These are phyloP conservation scores for Cataglyphis rosenhaueri DNA, from an alignment of 2,888 invertebrate genomes.

Conservation along the genomic window DNA sequence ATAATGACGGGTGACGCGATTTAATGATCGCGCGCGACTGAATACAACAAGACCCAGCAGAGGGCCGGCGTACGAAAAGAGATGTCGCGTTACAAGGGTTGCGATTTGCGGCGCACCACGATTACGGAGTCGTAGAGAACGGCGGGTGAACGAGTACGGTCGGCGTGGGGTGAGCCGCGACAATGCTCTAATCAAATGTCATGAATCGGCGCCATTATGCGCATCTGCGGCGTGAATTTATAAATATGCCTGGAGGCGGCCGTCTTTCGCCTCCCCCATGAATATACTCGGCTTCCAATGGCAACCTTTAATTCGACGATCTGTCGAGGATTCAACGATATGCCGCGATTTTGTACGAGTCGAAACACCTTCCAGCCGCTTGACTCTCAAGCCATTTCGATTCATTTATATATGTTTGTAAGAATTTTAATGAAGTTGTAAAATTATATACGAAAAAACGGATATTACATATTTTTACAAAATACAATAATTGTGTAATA, in stretches of 20 bases:
- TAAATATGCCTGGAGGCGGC: conserved; percentile 82
- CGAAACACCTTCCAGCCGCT: not conserved
- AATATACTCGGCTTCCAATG: conserved; percentile 46
- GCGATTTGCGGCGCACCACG: conserved; percentile 63
- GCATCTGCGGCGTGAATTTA: conserved; percentile 85
- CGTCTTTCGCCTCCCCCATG: conserved; percentile 72
- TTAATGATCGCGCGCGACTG: conserved; percentile 64
- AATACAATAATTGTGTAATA: not conserved
- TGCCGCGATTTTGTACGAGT: conserved; percentile 15
- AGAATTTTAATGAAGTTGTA: not conserved
- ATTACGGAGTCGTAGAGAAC: conserved; percentile 69
- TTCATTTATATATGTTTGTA: not conserved
- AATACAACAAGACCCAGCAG: conserved; percentile 37
- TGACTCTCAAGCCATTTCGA: not conserved
- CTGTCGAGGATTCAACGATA: conserved; percentile 45
- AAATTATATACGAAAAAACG: not conserved
- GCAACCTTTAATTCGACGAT: conserved; percentile 52
- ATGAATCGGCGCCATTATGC: conserved; percentile 85
- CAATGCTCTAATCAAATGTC: conserved; percentile 85
- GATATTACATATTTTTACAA: not conserved
- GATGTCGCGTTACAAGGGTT: conserved; percentile 74
- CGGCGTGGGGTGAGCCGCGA: conserved; percentile 78
- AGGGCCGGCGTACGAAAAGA: conserved; percentile 43
- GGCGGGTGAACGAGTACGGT: conserved; percentile 64
- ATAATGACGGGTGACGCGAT: conserved; percentile 66